Conservation (phyloP, 1,140 invertebrate species). For the Drosophila auraria region DNA sequence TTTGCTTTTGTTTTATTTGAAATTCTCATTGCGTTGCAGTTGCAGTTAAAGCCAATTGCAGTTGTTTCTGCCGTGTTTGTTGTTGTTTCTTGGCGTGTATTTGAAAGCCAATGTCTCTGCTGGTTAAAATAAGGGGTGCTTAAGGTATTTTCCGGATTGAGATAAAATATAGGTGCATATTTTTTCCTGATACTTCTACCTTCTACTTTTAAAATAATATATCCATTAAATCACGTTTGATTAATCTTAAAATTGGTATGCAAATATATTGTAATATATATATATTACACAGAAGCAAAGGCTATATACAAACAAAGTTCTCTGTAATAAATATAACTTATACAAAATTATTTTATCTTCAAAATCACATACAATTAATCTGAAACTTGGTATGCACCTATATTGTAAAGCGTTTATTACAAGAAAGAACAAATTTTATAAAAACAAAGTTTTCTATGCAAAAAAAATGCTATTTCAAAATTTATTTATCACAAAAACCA, state of each 20-base stretch:
- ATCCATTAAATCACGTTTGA: neutral
- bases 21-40: conserved; percentile 57
- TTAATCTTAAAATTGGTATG: neutral
- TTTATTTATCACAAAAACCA: no score
- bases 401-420: neutral
- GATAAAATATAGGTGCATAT: no score
- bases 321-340: no score
- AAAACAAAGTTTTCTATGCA: accelerated
- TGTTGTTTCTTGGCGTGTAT: conserved; percentile 39
- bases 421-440: neutral
- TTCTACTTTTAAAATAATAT: no score
- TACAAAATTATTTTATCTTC: no score
- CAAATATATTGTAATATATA: neutral
- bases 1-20: conserved; percentile 44
- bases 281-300: no score
- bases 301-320: no score
- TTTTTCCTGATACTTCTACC: no score
- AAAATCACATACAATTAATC: neutral
- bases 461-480: no score
- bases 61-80: conserved; percentile 26
- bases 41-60: conserved; percentile 59
- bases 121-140: conserved; percentile 39
- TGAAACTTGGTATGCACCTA: neutral
- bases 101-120: conserved; percentile 59
- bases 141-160: neutral